Conservation (phyloP, 2,113 vertebrate species). For the Cebus imitator region DNA sequence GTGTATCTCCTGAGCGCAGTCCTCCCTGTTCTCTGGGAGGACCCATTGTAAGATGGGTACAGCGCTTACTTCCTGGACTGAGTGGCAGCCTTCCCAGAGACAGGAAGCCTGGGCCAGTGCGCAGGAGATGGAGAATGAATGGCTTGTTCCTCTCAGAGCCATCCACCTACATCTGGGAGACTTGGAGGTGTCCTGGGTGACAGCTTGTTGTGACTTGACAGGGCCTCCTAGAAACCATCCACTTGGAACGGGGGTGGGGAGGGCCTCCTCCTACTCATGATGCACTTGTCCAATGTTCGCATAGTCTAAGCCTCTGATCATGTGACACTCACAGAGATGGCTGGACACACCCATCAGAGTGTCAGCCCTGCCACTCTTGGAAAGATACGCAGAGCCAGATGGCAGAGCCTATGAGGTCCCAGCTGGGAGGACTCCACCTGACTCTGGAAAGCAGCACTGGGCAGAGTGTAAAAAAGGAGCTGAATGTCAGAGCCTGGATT, state of each 20-base stretch:
- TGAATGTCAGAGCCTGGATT: not conserved
- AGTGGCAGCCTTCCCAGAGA: not conserved
- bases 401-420: not conserved
- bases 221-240: not conserved
- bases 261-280: not conserved
- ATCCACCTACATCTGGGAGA: not conserved
- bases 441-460: not conserved
- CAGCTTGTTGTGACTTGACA: not conserved
- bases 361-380: not conserved
- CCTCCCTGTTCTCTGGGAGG: not conserved
- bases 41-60: not conserved
- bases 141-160: not conserved
- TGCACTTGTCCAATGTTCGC: not conserved
- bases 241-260: rapidly evolving
- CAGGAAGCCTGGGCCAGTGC: not conserved
- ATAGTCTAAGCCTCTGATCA: not conserved
- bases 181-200: not conserved
- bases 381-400: not conserved
- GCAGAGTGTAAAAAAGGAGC: not conserved
- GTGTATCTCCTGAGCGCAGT: not conserved
- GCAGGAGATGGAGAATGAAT: slow-evolving; percentile 15
- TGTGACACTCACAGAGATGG: not conserved
- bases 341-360: too few relatives aligned
- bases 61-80: not conserved
- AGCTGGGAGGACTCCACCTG: not conserved